Evolutionary conservation across 1,140 invertebrate species (phyloP).

Genomic region (Drosophila melanica): DNA sequence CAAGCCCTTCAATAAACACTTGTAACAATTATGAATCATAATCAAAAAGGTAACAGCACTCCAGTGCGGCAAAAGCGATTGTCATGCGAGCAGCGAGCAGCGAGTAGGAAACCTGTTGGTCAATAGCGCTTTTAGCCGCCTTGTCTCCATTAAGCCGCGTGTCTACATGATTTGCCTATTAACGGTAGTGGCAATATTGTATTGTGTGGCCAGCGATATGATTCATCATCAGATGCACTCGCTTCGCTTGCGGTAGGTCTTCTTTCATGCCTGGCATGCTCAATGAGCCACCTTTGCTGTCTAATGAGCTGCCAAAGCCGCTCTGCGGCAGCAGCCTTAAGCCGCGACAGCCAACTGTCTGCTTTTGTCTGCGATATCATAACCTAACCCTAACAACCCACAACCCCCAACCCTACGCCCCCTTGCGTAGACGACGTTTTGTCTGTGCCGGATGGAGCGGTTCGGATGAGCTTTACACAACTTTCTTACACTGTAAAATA

Average conservation of each 20-base stretch:
- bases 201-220: conserved; percentile 9
- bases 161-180: conserved; percentile 77
- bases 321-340: conserved; percentile 18
- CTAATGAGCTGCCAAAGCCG: conserved; percentile 56
- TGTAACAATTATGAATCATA: conserved; percentile 81
- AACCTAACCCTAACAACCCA: neutral
- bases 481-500: conserved; percentile 25
- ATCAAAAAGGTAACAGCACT: conserved; percentile 73
- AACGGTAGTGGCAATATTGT: conserved; percentile 48
- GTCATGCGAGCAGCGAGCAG: conserved; percentile 44
- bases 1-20: conserved; percentile 79
- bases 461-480: neutral
- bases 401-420: neutral
- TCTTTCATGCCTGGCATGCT: conserved; percentile 61
- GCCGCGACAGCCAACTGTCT: conserved; percentile 25
- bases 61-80: conserved; percentile 34
- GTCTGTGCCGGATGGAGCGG: conserved; percentile 44
- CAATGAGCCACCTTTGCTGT: conserved; percentile 52
- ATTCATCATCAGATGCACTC: conserved; percentile 46
- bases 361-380: conserved; percentile 1
- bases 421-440: conserved; percentile 48
- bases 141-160: conserved; percentile 33
- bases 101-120: conserved; percentile 73
- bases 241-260: conserved; percentile 39
- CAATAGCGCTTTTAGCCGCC: conserved; percentile 33